Evolutionary conservation across 2,113 vertebrate genomes (phyloP), one percentile per base, ranked within the genome.

Genomic region (Sylvietta virens): DNA sequence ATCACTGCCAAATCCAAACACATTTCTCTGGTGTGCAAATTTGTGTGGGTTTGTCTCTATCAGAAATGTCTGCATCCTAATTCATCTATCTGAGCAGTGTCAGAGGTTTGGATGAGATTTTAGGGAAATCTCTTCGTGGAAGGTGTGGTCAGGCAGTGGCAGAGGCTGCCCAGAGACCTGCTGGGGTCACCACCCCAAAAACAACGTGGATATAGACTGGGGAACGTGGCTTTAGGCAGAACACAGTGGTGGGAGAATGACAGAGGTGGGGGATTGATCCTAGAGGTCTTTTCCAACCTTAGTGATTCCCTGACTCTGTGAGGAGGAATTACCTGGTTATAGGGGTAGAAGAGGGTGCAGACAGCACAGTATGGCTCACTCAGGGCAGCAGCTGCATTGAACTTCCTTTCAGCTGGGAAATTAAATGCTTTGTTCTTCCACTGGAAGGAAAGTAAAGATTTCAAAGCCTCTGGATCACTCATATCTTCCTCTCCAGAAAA

Each of bases 341-440:
- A 99, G 0, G 99, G 98, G 91, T 98, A 99, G 95, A 99, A 99
- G 57, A 99, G 98, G 11, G 98, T 98, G 47, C 99, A 99, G 92
- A 99, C 93, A 53, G 99, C 99, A 44, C 99, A 99, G 97, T 98
- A 98, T 2, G 99, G 99, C 90, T 99, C 97, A 0, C 98, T 97
- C 15, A 97, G 98, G 6, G 99, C 98, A 24, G 99, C 98, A 4
- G 98, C 98, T 1, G 98, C 98, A 2, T 99, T 99, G 97, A 99
- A 99, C 81, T 98, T 98, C n/a, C 98, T 98, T 96, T 99, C 99
- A 2, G 99, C 98, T 92, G 98, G 92, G 92, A 99, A 99, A 97
- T 98, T 98, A 51, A 98, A 97, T 0, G 96, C 97, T 86, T 97
- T 98, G 91, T 98, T 99, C 97, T 98, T 99, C 99, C 99, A 99